phyloP scores from a whole-genome alignment of 2,113 vertebrate species.

The Amphiprion ocellaris region DNA sequence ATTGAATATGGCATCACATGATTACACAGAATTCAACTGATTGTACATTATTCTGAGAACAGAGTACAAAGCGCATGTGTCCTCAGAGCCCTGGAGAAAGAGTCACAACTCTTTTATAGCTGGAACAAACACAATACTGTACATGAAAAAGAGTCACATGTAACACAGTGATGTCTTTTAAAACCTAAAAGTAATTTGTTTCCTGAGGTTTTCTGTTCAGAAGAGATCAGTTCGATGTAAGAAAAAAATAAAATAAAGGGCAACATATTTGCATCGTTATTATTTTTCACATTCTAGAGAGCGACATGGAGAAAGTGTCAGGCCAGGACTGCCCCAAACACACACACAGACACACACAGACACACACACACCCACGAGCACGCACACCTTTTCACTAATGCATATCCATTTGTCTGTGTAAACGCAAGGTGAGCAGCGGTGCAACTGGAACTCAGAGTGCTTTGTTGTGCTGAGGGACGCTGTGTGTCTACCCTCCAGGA shows the following conservation, averaged over 20 bases:
- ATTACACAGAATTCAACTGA: constrained; percentile 5
- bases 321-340: not conserved
- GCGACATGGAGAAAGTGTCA: not conserved
- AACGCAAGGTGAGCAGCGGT: constrained; percentile 70
- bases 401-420: constrained; percentile 73
- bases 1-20: not conserved
- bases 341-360: not conserved
- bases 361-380: not conserved
- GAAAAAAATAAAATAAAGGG: not conserved
- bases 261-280: not conserved
- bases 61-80: not conserved
- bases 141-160: not conserved
- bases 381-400: constrained; percentile 63
- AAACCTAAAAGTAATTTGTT: not conserved
- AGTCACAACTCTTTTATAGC: constrained; percentile 18
- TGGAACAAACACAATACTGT: not conserved
- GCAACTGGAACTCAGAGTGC: constrained; percentile 72
- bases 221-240: not conserved
- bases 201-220: not conserved
- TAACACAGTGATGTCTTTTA: not conserved
- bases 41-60: not conserved
- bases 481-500: constrained; percentile 57
- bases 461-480: constrained; percentile 64
- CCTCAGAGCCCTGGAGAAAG: not conserved
- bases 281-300: constrained; percentile 2